A percentile compares a stretch with the other conserved stretches of the same genome.
Conservation (phyloP, 1,140 invertebrate species). For the Druon quercuslanigerum region DNA sequence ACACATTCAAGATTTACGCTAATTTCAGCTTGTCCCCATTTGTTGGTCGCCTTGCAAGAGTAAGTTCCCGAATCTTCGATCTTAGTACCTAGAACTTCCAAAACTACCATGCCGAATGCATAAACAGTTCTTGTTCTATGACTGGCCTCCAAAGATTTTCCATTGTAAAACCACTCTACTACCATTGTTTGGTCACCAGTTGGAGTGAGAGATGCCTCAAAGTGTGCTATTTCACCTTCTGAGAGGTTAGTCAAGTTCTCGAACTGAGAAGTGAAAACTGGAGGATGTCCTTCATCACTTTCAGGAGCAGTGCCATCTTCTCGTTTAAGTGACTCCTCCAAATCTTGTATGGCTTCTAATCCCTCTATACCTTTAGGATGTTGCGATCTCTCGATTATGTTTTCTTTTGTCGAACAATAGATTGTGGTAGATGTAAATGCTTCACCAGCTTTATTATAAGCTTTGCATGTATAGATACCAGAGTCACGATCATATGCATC, state of each 20-base stretch:
- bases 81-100: slow-evolving; percentile 93
- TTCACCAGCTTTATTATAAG: slow-evolving; percentile 90
- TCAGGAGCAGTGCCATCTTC: slow-evolving; percentile 82
- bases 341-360: slow-evolving; percentile 91
- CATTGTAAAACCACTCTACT: slow-evolving; percentile 98
- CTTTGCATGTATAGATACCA: slow-evolving; percentile 94
- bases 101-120: slow-evolving; percentile 96
- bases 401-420: slow-evolving; percentile 87
- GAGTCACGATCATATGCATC: slow-evolving; percentile 95
- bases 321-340: slow-evolving; percentile 89
- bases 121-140: slow-evolving; percentile 93
- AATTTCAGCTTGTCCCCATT: slow-evolving; percentile 91
- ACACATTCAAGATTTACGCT: slow-evolving; percentile 89
- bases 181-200: slow-evolving; percentile 97
- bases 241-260: slow-evolving; percentile 87
- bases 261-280: slow-evolving; percentile 91
- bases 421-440: slow-evolving; percentile 94
- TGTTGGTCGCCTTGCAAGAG: slow-evolving; percentile 91
- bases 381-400: slow-evolving; percentile 90
- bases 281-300: slow-evolving; percentile 86
- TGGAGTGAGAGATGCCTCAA: slow-evolving; percentile 94
- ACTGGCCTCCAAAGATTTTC: slow-evolving; percentile 90
- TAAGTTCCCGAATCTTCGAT: slow-evolving; percentile 92
- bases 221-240: slow-evolving; percentile 94
- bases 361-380: slow-evolving; percentile 95